Base-by-base conservation (phyloP, 1,140 invertebrate species). In the Solenopsis fugax region DNA sequence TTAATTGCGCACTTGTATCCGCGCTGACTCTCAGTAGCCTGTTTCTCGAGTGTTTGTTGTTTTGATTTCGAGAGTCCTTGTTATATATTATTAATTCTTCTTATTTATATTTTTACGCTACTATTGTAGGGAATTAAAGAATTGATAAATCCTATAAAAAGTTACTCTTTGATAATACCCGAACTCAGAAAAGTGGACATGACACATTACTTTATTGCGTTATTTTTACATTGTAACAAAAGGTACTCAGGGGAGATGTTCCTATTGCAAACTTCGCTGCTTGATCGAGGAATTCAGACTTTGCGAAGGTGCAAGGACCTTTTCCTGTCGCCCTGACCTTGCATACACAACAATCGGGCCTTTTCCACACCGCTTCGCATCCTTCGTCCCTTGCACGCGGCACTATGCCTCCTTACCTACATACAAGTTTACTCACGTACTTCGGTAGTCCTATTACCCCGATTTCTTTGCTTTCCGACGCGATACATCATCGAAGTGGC, bases 371-470 rank as follows among this genome's bases (percentile, higher is more conserved):
- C 29, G 29, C n/a, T 67, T 24, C 67, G 37, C 45, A 73, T 60
- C 18, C 41, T 69, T 52, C 24, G 76, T 69, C 54, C 37, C 71
- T 85, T 65, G 37, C 56, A 10, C 54, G 65, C 21, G 21, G 21
- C 16, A 48, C 75, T 58, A 77, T 56, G 48, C 54, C 71, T 52
- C 62, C 58, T 87, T 60, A 78, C 76, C 76, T 58, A 85, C 88
- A 84, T 89, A 82, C 86, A 81, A 88, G 86, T 89, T 89, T 89
- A 71, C 88, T 89, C 88, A 87, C 88, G 88, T 89, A 82, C 80
- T 85, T 84, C 86, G 58, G 75, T 88, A 88, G 86, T 86, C 88
- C 88, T 88, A 89, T 88, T 89, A 88, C 82, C 88, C 88, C 87
- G 87, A 88, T 88, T 89, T 89, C 87, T 89, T 89, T 89, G 81